Percentiles rank a stretch among this genome's conserved stretches.
phyloP scores from a whole-genome alignment of 2,888 invertebrate species.

The Papilio elwesi region DNA sequence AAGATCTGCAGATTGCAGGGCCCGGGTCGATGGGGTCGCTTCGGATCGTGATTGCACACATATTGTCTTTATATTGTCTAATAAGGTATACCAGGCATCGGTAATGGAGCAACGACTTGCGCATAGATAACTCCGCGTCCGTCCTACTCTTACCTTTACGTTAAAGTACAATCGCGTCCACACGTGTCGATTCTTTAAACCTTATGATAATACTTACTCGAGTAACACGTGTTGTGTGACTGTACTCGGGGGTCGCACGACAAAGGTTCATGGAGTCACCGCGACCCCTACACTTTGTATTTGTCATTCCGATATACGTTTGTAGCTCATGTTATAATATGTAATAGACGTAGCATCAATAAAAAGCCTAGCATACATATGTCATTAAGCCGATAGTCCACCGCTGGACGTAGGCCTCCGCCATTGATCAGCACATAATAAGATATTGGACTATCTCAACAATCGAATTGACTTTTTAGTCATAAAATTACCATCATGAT shows the following conservation, averaged over 20 bases:
- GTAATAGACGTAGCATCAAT: background rate
- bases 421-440: too few relatives aligned
- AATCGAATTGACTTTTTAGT: too few relatives aligned
- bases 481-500: too few relatives aligned
- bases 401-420: too few relatives aligned
- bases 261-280: slow-evolving; percentile 13
- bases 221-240: background rate
- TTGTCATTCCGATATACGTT: slow-evolving; percentile 34
- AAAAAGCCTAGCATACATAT: background rate
- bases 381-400: too few relatives aligned
- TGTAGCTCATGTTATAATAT: slow-evolving; percentile 15
- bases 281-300: slow-evolving; percentile 34
- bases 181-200: background rate
- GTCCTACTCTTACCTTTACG: slow-evolving; percentile 26
- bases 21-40: slow-evolving; percentile 24
- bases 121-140: slow-evolving; percentile 17
- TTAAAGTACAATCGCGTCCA: slow-evolving; percentile 14
- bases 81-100: slow-evolving; percentile 29
- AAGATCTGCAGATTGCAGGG: slow-evolving; percentile 29
- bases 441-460: too few relatives aligned
- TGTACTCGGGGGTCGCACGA: slow-evolving; percentile 22
- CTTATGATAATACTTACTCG: too few relatives aligned
- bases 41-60: slow-evolving; percentile 34
- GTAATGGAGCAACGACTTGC: slow-evolving; percentile 32
- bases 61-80: slow-evolving; percentile 38